phyloP scores from a whole-genome alignment of 2,113 vertebrate genomes.

The Rutilus rutilus region DNA sequence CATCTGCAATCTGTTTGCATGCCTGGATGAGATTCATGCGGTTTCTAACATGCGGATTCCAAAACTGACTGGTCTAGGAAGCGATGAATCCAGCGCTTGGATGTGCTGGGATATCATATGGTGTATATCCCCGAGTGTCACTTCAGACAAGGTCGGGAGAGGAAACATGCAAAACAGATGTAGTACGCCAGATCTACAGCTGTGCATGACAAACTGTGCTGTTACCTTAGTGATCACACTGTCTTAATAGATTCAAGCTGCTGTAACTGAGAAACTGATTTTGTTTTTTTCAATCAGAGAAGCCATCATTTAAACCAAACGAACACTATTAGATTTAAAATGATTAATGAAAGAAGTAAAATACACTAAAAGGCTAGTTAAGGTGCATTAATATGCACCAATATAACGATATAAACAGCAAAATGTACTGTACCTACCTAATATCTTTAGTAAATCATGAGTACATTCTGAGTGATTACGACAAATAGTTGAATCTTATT shows the following conservation, averaged over 20 bases:
- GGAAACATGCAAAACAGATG: conserved; percentile 71
- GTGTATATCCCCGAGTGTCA: conserved; percentile 51
- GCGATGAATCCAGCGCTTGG: conserved; percentile 21
- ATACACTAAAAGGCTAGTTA: background rate
- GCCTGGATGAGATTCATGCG: conserved; percentile 25
- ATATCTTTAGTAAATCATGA: background rate
- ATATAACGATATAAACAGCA: background rate
- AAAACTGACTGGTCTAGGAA: conserved; percentile 52
- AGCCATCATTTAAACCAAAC: background rate
- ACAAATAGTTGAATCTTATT: background rate
- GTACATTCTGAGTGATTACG: background rate
- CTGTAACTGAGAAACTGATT: conserved; percentile 56
- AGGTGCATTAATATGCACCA: background rate
- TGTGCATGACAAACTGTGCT: conserved; percentile 66
- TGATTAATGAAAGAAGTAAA: background rate
- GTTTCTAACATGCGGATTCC: conserved; percentile 35
- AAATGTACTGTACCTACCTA: background rate
- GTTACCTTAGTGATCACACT: conserved; percentile 72
- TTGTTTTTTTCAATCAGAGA: background rate
- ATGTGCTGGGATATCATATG: conserved; percentile 35
- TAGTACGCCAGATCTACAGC: conserved; percentile 65
- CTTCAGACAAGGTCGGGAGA: conserved; percentile 33
- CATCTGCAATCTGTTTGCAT: conserved; percentile 42
- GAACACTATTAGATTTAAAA: background rate
- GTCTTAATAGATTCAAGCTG: conserved; percentile 73